Evolutionary conservation across 2,888 invertebrate genomes (phyloP), one percentile per base, ranked within the genome.

Genomic region (Tipula lateralis): DNA sequence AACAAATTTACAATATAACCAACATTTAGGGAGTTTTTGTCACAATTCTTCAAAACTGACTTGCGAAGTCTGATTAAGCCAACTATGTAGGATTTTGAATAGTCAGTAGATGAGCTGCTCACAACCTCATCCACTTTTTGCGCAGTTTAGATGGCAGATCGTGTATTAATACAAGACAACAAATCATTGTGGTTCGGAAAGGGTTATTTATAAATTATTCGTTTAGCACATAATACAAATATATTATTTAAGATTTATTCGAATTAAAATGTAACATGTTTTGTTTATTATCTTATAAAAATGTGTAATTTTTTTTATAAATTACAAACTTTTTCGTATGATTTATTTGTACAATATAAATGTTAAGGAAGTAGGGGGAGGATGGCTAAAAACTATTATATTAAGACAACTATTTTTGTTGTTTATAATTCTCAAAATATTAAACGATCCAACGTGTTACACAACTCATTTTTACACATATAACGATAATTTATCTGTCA

Each of bases 141-240:
- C n/a, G n/a, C n/a, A n/a, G n/a, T n/a, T n/a, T n/a, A n/a, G n/a
- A n/a, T n/a, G n/a, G n/a, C n/a, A n/a, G n/a, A n/a, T n/a, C n/a
- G n/a, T n/a, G n/a, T n/a, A n/a, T n/a, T n/a, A n/a, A n/a, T n/a
- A n/a, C n/a, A n/a, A n/a, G n/a, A n/a, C n/a, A n/a, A n/a, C n/a
- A n/a, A n/a, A n/a, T n/a, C n/a, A n/a, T n/a, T n/a, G n/a, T n/a
- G n/a, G n/a, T n/a, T n/a, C 16, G 66, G 19, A 66, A 66, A 24
- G 66, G 66, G 24, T 66, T 66, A 19, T 12, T n/a, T n/a, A 66
- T 9, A 24, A 19, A 19, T 66, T 44, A 66, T 66, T 66, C 24
- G 66, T 66, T 66, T 66, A 24, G 66, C 66, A 66, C 66, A 66
- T 66, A 66, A 66, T 66, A 66, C 66, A 66, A 66, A 66, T 66